Conservation (phyloP, 1,140 invertebrate genomes). For the Dryas iulia region DNA sequence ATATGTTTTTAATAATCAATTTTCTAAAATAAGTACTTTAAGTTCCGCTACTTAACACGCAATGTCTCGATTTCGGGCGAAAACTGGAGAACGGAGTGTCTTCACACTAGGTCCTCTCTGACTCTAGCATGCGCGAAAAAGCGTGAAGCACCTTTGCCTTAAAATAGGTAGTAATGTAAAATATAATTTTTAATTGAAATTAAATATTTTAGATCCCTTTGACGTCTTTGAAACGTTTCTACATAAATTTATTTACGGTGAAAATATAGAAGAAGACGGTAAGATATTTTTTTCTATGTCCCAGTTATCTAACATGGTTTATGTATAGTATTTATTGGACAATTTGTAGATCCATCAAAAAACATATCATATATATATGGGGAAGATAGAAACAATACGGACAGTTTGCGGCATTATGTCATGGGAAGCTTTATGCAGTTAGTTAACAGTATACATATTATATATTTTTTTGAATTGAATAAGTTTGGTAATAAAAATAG, state of each 20-base stretch:
- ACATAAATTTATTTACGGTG: conserved; percentile 33
- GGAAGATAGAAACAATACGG: background rate
- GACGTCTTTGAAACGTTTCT: conserved; percentile 30
- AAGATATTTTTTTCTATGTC: conserved; percentile 3
- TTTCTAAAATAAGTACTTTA: too few species aligned
- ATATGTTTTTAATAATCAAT: too few species aligned
- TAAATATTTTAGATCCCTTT: conserved; percentile 40
- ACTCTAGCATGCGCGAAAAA: too few species aligned
- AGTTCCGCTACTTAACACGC: too few species aligned
- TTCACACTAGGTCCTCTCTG: too few species aligned
- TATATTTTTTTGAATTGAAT: too few species aligned
- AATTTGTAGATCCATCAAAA: background rate
- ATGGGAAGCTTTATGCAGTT: conserved; percentile 18
- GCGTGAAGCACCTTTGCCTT: too few species aligned
- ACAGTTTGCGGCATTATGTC: conserved; percentile 10
- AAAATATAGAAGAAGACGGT: conserved; percentile 22
- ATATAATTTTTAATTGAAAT: too few species aligned
- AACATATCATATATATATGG: background rate
- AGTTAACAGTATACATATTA: background rate
- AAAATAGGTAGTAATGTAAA: too few species aligned
- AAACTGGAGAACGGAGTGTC: too few species aligned
- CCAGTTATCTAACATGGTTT: background rate
- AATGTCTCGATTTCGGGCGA: too few species aligned
- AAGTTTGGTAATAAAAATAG: too few species aligned
- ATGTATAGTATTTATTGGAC: background rate